Conservation (phyloP, 2,113 vertebrate species). For the Tiliqua scincoides region DNA sequence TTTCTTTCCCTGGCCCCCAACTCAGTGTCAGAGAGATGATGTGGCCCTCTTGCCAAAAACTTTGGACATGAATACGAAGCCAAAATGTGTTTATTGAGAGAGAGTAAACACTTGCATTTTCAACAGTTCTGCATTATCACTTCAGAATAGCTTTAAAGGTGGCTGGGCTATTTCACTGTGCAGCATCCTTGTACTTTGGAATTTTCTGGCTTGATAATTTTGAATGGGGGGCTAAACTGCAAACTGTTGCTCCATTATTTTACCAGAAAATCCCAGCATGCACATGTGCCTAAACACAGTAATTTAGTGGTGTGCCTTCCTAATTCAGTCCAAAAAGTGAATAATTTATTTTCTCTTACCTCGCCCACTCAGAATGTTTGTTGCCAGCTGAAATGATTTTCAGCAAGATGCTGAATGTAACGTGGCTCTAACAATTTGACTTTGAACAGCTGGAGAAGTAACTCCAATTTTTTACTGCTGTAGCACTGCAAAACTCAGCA, state of each 20-base stretch:
- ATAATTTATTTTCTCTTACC: slow-evolving; percentile 53
- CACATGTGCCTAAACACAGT: not conserved
- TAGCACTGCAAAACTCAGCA: slow-evolving; percentile 63
- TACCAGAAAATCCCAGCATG: not conserved
- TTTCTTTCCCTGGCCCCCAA: no score
- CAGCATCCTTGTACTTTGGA: not conserved
- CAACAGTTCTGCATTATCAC: not conserved
- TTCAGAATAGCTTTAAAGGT: not conserved
- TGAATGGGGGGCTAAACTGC: not conserved
- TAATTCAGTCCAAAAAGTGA: slow-evolving; percentile 42
- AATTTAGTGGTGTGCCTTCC: not conserved
- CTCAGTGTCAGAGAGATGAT: no score
- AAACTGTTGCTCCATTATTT: not conserved
- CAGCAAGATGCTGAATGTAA: slow-evolving; percentile 40
- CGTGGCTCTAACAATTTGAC: slow-evolving; percentile 60
- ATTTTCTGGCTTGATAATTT: not conserved
- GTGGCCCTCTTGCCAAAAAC: no score
- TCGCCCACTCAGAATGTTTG: slow-evolving; percentile 35
- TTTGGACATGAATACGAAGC: no score
- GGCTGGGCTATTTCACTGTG: not conserved
- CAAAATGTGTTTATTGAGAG: not conserved
- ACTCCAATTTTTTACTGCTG: slow-evolving; percentile 60
- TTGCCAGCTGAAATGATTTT: slow-evolving; percentile 59
- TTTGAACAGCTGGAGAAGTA: slow-evolving; percentile 53
- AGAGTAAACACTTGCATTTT: no score